Evolutionary conservation across 2,888 invertebrate genomes (phyloP).

Genomic region (Penaeus monodon): DNA sequence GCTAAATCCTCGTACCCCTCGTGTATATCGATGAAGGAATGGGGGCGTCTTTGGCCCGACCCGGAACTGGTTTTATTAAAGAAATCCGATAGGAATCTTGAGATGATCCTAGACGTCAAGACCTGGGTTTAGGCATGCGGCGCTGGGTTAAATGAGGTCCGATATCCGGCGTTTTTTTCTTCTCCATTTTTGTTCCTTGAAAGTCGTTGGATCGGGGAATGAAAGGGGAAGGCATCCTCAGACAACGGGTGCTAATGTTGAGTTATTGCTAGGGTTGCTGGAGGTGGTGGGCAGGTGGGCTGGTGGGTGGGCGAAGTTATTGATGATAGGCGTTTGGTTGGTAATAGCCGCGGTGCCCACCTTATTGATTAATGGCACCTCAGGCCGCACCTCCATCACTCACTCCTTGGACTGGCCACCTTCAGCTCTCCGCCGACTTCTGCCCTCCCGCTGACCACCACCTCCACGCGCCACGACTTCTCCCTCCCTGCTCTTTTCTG

Average conservation of each 20-base stretch:
- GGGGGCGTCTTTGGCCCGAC: no score
- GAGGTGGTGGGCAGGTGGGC: neutral
- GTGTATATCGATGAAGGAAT: no score
- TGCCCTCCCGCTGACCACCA: conserved; percentile 36
- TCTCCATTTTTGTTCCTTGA: neutral
- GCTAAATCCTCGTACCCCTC: no score
- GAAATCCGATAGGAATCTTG: no score
- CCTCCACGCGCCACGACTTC: neutral
- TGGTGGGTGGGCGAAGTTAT: conserved; percentile 51
- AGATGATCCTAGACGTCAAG: no score
- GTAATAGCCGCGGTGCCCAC: conserved; percentile 57
- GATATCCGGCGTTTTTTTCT: no score
- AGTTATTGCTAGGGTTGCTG: neutral
- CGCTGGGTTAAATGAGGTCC: no score
- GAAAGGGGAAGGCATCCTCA: neutral
- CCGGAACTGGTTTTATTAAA: no score
- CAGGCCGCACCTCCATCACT: conserved; percentile 50
- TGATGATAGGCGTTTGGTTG: conserved; percentile 59
- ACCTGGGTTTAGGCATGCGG: no score
- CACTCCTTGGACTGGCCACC: conserved; percentile 29
- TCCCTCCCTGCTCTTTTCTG: neutral
- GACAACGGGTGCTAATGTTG: neutral
- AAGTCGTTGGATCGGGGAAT: neutral
- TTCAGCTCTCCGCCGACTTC: conserved; percentile 35
- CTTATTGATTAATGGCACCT: conserved; percentile 59